These are phyloP conservation scores for Drosophila bunnanda DNA, from an alignment of 2,888 invertebrate genomes.

Conservation along the genomic window DNA sequence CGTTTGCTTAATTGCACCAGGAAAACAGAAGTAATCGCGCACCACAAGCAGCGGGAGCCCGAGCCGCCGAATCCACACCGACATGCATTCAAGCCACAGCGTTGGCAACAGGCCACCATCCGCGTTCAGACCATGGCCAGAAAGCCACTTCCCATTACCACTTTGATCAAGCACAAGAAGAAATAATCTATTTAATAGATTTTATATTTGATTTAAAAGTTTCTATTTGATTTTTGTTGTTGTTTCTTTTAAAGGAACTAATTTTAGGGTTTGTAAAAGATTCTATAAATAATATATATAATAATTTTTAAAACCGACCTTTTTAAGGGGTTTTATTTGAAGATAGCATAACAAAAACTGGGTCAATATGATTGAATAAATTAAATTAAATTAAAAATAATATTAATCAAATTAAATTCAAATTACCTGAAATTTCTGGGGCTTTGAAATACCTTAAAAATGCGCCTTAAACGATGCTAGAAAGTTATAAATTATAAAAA, in stretches of 20 bases:
- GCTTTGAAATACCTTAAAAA: too few species aligned
- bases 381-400: too few species aligned
- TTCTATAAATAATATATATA: too few species aligned
- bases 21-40: slow-evolving; percentile 76
- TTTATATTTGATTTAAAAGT: not conserved
- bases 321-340: too few species aligned
- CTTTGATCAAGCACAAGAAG: slow-evolving; percentile 17
- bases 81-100: slow-evolving; percentile 43
- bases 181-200: not conserved
- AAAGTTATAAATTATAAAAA: too few species aligned
- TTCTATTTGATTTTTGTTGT: not conserved
- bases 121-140: slow-evolving; percentile 41
- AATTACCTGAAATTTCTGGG: too few species aligned
- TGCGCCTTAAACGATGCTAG: too few species aligned
- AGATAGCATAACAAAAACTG: too few species aligned
- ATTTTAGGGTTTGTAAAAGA: not conserved
- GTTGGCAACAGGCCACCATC: slow-evolving; percentile 45
- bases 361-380: too few species aligned
- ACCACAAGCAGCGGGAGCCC: slow-evolving; percentile 19
- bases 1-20: slow-evolving; percentile 85
- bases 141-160: slow-evolving; percentile 36
- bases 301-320: too few species aligned
- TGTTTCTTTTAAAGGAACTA: not conserved
- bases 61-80: not conserved
- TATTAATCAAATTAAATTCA: too few species aligned